Evolutionary conservation across 2,888 invertebrate species (phyloP).

Genomic region (Lasioglossum morio): DNA sequence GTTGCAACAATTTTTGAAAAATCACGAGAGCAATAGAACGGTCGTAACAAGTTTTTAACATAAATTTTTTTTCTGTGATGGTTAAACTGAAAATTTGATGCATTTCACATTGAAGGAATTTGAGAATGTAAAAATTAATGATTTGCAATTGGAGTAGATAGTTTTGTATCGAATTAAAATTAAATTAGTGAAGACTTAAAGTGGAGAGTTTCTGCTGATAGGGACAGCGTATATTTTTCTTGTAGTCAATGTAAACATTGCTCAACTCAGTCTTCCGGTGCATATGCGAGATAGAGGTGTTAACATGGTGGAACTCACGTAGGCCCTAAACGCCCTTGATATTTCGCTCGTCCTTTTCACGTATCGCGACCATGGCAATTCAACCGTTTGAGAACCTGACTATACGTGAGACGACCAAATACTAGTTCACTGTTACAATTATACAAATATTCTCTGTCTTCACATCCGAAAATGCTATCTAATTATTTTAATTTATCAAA

Average conservation of each 20-base stretch:
- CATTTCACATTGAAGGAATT: neutral
- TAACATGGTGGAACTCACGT: slow-evolving; percentile 59
- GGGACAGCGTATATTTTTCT: slow-evolving; percentile 27
- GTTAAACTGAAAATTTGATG: neutral
- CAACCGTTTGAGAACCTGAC: neutral
- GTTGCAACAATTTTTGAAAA: neutral
- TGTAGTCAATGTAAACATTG: slow-evolving; percentile 49
- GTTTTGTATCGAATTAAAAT: neutral
- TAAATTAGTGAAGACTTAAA: neutral
- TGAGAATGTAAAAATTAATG: neutral
- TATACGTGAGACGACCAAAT: neutral
- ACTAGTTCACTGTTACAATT: neutral
- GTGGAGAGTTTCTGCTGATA: slow-evolving; percentile 7
- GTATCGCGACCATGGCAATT: slow-evolving; percentile 9
- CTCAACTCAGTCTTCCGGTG: slow-evolving; percentile 21
- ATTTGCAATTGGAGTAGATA: neutral
- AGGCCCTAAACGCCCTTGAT: slow-evolving; percentile 41
- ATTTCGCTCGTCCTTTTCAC: neutral
- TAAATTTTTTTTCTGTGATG: neutral
- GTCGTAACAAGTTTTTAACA: neutral
- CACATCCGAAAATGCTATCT: neutral
- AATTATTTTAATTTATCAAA: neutral
- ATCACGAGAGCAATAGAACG: no score
- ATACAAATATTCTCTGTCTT: neutral
- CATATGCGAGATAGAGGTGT: slow-evolving; percentile 15